phyloP scores from a whole-genome alignment of 2,888 invertebrate species.

The Latheticus oryzae region DNA sequence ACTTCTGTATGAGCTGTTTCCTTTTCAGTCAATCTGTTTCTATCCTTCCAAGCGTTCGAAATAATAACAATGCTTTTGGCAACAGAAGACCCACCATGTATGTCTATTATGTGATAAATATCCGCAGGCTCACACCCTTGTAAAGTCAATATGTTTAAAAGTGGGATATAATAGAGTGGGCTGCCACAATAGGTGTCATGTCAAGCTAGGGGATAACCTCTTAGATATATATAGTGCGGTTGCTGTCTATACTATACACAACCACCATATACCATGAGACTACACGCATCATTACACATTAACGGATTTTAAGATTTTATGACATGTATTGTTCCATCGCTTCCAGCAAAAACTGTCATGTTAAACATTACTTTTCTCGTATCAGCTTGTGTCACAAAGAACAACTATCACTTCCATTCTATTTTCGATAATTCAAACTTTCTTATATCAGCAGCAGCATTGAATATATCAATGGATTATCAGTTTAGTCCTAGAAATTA shows the following conservation, averaged over 20 bases:
- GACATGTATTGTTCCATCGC: conserved; percentile 6
- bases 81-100: conserved; percentile 13
- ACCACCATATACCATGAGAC: conserved; percentile 42
- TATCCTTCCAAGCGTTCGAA: too few relatives aligned
- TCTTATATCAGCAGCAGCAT: too few relatives aligned
- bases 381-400: not conserved
- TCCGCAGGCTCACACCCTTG: conserved; percentile 58
- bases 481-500: not conserved
- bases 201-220: conserved; percentile 55
- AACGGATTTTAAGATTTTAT: conserved; percentile 50
- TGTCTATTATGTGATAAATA: conserved; percentile 48
- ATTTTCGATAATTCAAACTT: too few relatives aligned
- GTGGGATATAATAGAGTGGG: conserved; percentile 64
- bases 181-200: conserved; percentile 64
- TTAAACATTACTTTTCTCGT: not conserved
- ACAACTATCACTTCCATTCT: not conserved
- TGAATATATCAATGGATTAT: too few relatives aligned
- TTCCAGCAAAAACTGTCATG: not conserved
- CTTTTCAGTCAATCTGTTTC: too few relatives aligned
- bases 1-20: too few relatives aligned
- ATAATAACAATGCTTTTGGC: conserved; percentile 7
- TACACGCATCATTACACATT: conserved; percentile 60
- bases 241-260: conserved; percentile 21
- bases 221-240: conserved; percentile 47
- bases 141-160: conserved; percentile 64